Base-by-base conservation (phyloP, 2,113 vertebrate species). In the Mesocricetus auratus region DNA sequence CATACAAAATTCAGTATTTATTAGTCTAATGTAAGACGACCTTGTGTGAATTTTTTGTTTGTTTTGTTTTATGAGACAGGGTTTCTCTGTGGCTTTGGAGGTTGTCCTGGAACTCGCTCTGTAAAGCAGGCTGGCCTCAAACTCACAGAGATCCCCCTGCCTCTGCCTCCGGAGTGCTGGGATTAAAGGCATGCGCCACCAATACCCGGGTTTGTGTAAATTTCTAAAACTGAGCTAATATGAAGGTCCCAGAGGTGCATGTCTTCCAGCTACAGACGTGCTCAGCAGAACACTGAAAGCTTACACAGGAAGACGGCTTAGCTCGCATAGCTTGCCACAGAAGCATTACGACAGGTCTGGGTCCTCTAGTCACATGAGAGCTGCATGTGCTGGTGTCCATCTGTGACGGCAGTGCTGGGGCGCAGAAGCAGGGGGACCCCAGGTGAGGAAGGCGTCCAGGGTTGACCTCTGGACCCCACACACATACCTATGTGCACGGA, bases 401-500 rank as follows among this genome's bases (percentile, higher is more conserved):
- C 8, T 87, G 33, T n/a, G 33, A 26, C 6, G 11, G 0, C 12
- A 53, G 85, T 13, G 33, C 29, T 50, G 64, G 3, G 11, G 45
- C 50, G 21, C 21, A 24, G 64, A 87, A 47, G 47, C 39, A 33
- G 12, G 45, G 53, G 85, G 47, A 16, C 16, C 29, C 31, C 64
- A 69, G 1, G 0, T 53, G 33, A 87, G 39, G 64, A n/a, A 53
- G 19, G 69, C 19, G 8, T 7, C 45, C 21, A 53, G 33, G n/a
- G 31, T 26, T 24, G 45, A 9, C 31, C 45, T 69, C 5, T 53
- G 64, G 5, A 7, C 31, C 7, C 19, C 42, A n/a, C 64, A n/a
- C 8, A 3, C 82, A 22, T 8, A 33, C 17, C 21, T 21, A n/a
- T 0, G 0, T 10, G 31, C 60, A 45, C 7, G 4, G 4, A 62